Evolutionary conservation across 2,797 vertebrate genomes (phyloP).

Genomic region (Esox masquinongy): DNA sequence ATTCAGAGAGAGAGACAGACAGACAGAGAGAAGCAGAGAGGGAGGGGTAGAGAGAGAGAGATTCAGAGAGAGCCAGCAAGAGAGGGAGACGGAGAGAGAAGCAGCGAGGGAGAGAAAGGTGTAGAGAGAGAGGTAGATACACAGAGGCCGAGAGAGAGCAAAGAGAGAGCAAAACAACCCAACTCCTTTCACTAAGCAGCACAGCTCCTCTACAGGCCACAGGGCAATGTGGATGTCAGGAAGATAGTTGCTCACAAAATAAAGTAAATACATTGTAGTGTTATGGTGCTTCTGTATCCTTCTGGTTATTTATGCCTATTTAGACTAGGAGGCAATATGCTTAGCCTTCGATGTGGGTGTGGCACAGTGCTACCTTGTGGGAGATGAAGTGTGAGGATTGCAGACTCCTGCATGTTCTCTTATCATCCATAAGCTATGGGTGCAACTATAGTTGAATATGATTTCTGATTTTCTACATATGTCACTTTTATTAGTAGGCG

Average conservation of each 20-base stretch:
- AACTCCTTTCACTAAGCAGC: not conserved
- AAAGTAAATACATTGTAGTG: not conserved
- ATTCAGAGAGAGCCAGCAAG: not conserved
- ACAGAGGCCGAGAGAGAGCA: not conserved
- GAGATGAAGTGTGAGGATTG: not conserved
- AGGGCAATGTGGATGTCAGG: not conserved
- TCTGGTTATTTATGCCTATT: not conserved
- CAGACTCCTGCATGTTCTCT: not conserved
- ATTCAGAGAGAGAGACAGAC: conserved; percentile 24
- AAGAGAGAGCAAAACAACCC: not conserved
- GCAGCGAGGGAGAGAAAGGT: no score
- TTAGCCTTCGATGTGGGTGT: not conserved
- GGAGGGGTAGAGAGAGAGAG: not conserved
- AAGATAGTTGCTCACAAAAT: not conserved
- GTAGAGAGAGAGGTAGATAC: not conserved
- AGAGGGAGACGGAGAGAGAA: no score
- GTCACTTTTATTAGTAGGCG: no score
- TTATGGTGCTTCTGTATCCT: not conserved
- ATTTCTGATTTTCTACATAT: not conserved
- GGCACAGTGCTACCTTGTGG: not conserved
- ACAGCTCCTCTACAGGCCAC: conserved; percentile 3
- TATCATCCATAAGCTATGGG: not conserved
- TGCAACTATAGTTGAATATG: not conserved
- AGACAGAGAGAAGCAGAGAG: not conserved
- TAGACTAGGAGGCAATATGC: not conserved